Percentiles rank a stretch among this genome's conserved stretches.
phyloP scores from a whole-genome alignment of 1,140 invertebrate species.

The Drosophila chauvacae region DNA sequence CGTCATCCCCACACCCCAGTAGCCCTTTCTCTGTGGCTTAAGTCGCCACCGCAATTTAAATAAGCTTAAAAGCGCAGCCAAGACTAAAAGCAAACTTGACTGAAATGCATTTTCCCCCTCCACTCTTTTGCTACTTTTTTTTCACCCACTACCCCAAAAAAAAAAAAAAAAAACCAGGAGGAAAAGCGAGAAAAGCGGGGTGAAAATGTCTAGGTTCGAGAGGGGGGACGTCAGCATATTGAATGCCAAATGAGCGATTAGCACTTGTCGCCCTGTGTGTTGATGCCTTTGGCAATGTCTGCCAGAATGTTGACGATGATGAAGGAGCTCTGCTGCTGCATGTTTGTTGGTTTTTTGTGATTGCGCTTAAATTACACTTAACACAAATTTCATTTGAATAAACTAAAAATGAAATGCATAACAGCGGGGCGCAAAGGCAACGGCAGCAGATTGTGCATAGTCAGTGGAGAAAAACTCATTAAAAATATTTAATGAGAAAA shows the following conservation, averaged over 20 bases:
- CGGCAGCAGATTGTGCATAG: conserved; percentile 1
- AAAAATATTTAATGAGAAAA: conserved; percentile 25
- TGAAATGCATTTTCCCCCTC: conserved; percentile 50
- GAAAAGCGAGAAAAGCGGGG: background rate
- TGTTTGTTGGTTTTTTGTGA: conserved; percentile 42
- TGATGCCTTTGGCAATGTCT: conserved; percentile 39
- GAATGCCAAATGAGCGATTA: conserved; percentile 74
- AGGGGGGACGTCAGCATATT: conserved; percentile 47
- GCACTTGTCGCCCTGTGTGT: conserved; percentile 51
- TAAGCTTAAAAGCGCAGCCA: conserved; percentile 68
- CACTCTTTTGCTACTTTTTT: background rate
- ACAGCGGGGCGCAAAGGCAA: background rate
- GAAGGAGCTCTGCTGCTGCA: conserved; percentile 7
- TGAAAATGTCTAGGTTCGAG: background rate
- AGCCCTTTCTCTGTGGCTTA: conserved; percentile 13
- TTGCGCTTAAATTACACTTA: conserved; percentile 58
- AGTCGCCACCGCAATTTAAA: conserved; percentile 56
- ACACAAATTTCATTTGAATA: conserved; percentile 65
- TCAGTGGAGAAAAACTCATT: conserved; percentile 29
- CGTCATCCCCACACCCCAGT: conserved; percentile 9
- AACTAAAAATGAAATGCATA: conserved; percentile 37
- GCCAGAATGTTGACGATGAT: conserved; percentile 33
- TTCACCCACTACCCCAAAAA: background rate
- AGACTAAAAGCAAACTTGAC: conserved; percentile 67
- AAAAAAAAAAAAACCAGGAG: conserved; percentile 7